Evolutionary conservation across 64 coral and sea anemone genomes (phyloP).

Genomic region (Porites lutea): DNA sequence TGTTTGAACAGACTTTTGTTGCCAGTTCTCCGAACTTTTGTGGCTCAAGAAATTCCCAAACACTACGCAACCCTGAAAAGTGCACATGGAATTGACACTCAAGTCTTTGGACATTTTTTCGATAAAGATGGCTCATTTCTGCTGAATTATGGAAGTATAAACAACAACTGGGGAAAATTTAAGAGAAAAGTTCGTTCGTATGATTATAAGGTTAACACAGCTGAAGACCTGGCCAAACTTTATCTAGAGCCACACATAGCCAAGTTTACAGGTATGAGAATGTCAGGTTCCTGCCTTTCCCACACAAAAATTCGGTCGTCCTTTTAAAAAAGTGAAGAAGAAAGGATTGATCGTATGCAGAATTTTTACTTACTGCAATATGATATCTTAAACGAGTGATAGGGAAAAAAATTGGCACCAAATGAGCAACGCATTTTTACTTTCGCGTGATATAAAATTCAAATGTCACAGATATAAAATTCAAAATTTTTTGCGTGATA

Average conservation of each 20-base stretch:
- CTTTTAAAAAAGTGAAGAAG: too few relatives aligned
- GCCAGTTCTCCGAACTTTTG: conserved; percentile 32
- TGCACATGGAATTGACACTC: background rate
- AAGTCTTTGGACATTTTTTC: conserved; percentile 8
- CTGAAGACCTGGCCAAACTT: conserved; percentile 51
- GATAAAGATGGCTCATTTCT: conserved; percentile 21
- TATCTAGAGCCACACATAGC: conserved; percentile 67
- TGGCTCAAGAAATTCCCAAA: conserved; percentile 25
- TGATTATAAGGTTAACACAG: conserved; percentile 39
- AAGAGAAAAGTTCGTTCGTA: conserved; percentile 42
- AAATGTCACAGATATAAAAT: too few relatives aligned
- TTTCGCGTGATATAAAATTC: too few relatives aligned
- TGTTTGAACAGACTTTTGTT: conserved; percentile 44
- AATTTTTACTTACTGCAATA: too few relatives aligned
- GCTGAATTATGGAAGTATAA: conserved; percentile 77
- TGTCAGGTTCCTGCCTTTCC: background rate
- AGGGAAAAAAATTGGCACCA: too few relatives aligned
- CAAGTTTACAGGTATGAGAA: conserved; percentile 41
- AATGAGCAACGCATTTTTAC: too few relatives aligned
- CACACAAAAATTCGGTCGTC: too few relatives aligned
- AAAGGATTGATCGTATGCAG: too few relatives aligned
- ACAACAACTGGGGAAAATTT: conserved; percentile 50
- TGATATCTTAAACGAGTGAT: too few relatives aligned
- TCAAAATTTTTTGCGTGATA: too few relatives aligned
- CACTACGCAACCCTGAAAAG: conserved; percentile 12